A percentile compares a stretch with the other conserved stretches of the same genome.
These are phyloP conservation scores for Corythornis vintsioides DNA, from an alignment of 2,113 vertebrate genomes.

Conservation along the genomic window DNA sequence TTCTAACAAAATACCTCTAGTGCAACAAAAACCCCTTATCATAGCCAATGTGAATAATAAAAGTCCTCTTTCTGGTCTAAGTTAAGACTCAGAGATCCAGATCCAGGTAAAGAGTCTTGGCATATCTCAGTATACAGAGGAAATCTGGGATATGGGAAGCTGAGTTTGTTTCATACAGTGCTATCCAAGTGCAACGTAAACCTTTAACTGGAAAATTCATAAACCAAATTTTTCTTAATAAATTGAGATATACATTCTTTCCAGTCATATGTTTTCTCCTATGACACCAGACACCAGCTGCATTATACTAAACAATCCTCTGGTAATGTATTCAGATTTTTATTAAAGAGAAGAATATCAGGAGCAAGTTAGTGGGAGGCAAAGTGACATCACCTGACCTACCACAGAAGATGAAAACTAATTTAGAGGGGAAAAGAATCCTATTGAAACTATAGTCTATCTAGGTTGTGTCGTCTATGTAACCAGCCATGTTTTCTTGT, in stretches of 20 bases:
- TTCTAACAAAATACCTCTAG: neutral
- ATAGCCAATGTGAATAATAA: neutral
- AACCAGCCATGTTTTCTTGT: neutral
- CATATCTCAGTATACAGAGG: neutral
- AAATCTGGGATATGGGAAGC: neutral
- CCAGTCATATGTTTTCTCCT: neutral
- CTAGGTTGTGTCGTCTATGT: neutral
- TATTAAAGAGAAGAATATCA: conserved; percentile 1
- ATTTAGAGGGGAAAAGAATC: neutral
- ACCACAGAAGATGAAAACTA: neutral
- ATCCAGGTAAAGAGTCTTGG: neutral
- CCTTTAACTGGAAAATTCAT: conserved; percentile 8
- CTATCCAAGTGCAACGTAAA: conserved; percentile 1
- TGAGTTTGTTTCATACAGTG: neutral
- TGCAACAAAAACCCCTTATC: neutral
- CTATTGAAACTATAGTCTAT: neutral
- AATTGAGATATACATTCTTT: conserved; percentile 4
- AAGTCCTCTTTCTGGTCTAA: neutral
- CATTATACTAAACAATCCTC: neutral
- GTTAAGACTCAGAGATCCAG: neutral
- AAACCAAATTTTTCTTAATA: neutral
- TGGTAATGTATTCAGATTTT: conserved; percentile 8
- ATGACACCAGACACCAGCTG: neutral
- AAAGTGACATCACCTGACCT: neutral
- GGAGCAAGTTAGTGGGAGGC: neutral